A percentile compares a stretch with the other conserved stretches of the same genome.
phyloP scores from a whole-genome alignment of 2,888 invertebrate species.

The Tenthredo distinguenda region DNA sequence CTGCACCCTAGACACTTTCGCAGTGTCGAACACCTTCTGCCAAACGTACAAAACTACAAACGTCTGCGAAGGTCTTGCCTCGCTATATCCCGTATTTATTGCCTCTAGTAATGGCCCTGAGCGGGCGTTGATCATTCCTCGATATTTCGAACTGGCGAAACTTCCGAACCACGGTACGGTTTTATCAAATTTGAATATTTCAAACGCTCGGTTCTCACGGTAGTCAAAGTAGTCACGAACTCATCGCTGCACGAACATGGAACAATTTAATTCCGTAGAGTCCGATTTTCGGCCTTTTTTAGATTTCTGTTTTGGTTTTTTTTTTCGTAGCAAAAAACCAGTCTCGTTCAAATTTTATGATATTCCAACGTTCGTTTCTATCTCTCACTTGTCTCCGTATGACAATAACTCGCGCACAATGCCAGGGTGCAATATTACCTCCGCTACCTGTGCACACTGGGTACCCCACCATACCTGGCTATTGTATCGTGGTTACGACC shows the following conservation, averaged over 20 bases:
- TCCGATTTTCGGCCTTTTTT: not conserved
- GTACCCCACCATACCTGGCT: constrained; percentile 28
- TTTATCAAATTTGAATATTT: not conserved
- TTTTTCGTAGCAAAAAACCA: not conserved
- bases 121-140: not conserved
- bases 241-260: not conserved
- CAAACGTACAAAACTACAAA: constrained; percentile 32
- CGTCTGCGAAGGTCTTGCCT: not conserved
- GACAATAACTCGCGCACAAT: constrained; percentile 28
- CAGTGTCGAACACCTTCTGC: constrained; percentile 55
- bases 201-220: not conserved
- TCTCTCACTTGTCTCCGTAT: constrained; percentile 11
- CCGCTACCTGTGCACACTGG: constrained; percentile 34
- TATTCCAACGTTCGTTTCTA: constrained; percentile 11
- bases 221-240: not conserved
- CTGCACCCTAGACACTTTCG: constrained; percentile 62
- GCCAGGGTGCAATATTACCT: constrained; percentile 45
- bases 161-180: not conserved
- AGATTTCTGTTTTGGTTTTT: not conserved
- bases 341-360: not conserved
- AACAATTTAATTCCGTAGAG: not conserved
- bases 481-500: constrained; percentile 42
- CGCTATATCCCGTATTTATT: not conserved
- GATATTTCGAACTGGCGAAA: constrained; percentile 50
- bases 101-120: constrained; percentile 16